Percentiles rank a stretch among this genome's conserved stretches.
Conservation (phyloP, 2,888 invertebrate species). For the Cordilura impudica region DNA sequence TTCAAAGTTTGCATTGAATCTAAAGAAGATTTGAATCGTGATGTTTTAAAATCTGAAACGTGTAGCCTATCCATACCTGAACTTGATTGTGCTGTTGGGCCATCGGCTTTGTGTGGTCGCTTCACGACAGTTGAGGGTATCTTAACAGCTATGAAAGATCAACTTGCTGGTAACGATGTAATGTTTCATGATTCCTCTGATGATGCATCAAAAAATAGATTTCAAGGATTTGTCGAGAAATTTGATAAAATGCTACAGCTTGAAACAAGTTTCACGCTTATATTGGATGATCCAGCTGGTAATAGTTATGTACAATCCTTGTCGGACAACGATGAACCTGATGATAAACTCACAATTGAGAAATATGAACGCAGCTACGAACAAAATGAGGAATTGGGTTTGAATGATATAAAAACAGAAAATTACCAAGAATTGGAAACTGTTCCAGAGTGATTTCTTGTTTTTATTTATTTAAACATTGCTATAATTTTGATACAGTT, state of each 20-base stretch:
- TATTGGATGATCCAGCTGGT: constrained; percentile 97
- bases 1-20: constrained; percentile 86
- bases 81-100: constrained; percentile 90
- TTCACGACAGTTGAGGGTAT: constrained; percentile 98
- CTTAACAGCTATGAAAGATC: constrained; percentile 86
- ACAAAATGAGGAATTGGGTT: constrained; percentile 96
- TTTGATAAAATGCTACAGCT: constrained; percentile 84
- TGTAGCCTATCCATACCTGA: constrained; percentile 90
- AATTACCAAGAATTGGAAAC: constrained; percentile 80
- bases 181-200: constrained; percentile 87
- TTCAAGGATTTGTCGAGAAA: constrained; percentile 83
- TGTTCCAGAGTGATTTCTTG: constrained; percentile 29
- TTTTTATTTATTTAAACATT: no score
- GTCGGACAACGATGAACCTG: constrained; percentile 81
- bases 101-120: constrained; percentile 91
- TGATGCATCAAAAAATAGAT: constrained; percentile 78
- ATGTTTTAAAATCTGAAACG: constrained; percentile 95
- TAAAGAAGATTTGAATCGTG: constrained; percentile 91
- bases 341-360: constrained; percentile 85
- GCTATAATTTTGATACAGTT: no score
- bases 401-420: constrained; percentile 97
- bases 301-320: constrained; percentile 97
- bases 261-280: constrained; percentile 83
- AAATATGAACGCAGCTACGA: constrained; percentile 91
- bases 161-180: constrained; percentile 83